These are phyloP conservation scores for Pomacea maculata DNA, from an alignment of 1,140 invertebrate species.

Conservation along the genomic window DNA sequence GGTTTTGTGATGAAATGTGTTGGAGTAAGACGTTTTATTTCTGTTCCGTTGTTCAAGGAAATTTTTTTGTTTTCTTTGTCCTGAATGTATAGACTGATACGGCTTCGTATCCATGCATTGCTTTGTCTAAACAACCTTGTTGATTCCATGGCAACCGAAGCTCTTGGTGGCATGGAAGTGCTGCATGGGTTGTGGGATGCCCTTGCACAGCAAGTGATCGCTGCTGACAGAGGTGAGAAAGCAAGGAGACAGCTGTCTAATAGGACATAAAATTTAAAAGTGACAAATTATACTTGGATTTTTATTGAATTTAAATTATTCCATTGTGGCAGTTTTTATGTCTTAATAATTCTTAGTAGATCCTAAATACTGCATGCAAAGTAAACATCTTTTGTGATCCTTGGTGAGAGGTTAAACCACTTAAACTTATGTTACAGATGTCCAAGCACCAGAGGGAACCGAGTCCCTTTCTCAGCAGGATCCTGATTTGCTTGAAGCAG, in stretches of 20 bases:
- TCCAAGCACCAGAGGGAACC: background rate
- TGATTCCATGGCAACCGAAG: slow-evolving; percentile 69
- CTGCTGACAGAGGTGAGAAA: too few species aligned
- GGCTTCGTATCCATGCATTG: slow-evolving; percentile 70
- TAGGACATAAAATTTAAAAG: too few species aligned
- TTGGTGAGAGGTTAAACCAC: background rate
- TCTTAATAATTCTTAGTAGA: too few species aligned
- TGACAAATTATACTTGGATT: too few species aligned
- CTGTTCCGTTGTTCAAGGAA: background rate
- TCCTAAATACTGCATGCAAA: background rate
- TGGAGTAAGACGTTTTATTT: background rate
- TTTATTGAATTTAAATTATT: too few species aligned
- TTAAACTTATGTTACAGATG: background rate
- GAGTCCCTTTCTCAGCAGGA: slow-evolving; percentile 39
- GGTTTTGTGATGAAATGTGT: too few species aligned
- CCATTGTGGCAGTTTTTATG: too few species aligned
- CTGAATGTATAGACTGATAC: slow-evolving; percentile 60
- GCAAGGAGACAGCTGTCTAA: too few species aligned
- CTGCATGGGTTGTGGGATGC: slow-evolving; percentile 69
- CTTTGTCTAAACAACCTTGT: slow-evolving; percentile 77
- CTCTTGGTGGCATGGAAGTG: slow-evolving; percentile 71
- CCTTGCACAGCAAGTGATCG: slow-evolving; percentile 68
- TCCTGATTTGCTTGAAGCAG: slow-evolving; percentile 72
- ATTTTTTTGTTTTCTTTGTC: background rate
- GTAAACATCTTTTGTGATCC: background rate